phyloP scores from a whole-genome alignment of 2,888 invertebrate genomes.

The Steinernema hermaphroditum region DNA sequence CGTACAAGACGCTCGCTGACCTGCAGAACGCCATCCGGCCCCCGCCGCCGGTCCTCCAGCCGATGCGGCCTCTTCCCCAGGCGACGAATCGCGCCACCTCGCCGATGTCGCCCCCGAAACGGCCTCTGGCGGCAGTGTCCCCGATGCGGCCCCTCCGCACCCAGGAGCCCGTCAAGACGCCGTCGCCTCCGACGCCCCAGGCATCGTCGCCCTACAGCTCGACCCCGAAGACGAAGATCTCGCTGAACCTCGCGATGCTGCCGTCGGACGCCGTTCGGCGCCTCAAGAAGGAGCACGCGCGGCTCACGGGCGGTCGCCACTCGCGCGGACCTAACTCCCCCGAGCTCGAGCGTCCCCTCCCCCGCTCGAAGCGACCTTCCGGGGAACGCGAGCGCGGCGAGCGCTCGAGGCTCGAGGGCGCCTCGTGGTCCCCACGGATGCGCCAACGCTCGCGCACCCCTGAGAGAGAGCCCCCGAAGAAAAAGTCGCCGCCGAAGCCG shows the following conservation, averaged over 20 bases:
- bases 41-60: conserved; percentile 11
- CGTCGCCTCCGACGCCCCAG: neutral
- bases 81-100: conserved; percentile 7
- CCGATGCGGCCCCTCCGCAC: conserved; percentile 3
- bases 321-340: neutral
- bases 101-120: neutral
- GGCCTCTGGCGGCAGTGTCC: conserved; percentile 4
- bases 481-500: conserved; percentile 11
- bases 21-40: neutral
- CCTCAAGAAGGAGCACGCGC: conserved; percentile 19
- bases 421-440: too few relatives aligned
- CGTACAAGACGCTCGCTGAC: conserved; percentile 9
- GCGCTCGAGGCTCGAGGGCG: too few relatives aligned
- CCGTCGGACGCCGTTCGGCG: neutral
- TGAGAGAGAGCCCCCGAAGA: neutral
- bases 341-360: neutral
- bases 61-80: conserved; percentile 1
- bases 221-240: neutral
- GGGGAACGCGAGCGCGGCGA: too few relatives aligned
- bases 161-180: neutral
- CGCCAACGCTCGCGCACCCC: neutral
- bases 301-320: neutral
- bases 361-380: neutral
- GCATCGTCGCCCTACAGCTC: neutral
- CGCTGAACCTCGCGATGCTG: neutral